These are phyloP conservation scores for Cotesia typhae DNA, from an alignment of 1,140 invertebrate species.

Conservation along the genomic window DNA sequence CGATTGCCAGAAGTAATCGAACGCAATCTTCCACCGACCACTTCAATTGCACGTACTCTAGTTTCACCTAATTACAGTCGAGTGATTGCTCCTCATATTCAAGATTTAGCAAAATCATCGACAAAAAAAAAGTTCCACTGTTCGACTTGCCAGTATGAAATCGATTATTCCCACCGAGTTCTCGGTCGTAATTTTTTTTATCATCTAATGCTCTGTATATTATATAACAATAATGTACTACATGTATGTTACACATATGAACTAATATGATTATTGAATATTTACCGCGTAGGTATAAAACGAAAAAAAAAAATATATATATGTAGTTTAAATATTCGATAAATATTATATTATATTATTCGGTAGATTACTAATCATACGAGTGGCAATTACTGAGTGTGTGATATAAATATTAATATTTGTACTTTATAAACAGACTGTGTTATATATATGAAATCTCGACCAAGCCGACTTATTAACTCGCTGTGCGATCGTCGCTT, in stretches of 20 bases:
- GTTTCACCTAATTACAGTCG: slow-evolving; percentile 28
- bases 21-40: slow-evolving; percentile 31
- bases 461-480: slow-evolving; percentile 29
- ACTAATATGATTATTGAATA: not conserved
- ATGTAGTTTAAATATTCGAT: too few species aligned
- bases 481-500: slow-evolving; percentile 36
- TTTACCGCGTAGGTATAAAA: not conserved
- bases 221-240: too few species aligned
- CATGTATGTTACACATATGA: not conserved
- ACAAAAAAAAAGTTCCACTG: not conserved
- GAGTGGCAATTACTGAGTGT: not conserved
- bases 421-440: slow-evolving; percentile 29
- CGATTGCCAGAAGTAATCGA: slow-evolving; percentile 24
- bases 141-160: not conserved
- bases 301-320: too few species aligned
- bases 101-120: too few species aligned
- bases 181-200: not conserved
- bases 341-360: too few species aligned
- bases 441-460: slow-evolving; percentile 28
- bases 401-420: slow-evolving; percentile 9
- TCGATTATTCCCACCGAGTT: too few species aligned
- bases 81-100: slow-evolving; percentile 12
- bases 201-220: too few species aligned
- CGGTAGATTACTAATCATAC: too few species aligned
- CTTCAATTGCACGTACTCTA: slow-evolving; percentile 19